Evolutionary conservation across 2,113 vertebrate genomes (phyloP).

Genomic region (Ardeotis arabs): DNA sequence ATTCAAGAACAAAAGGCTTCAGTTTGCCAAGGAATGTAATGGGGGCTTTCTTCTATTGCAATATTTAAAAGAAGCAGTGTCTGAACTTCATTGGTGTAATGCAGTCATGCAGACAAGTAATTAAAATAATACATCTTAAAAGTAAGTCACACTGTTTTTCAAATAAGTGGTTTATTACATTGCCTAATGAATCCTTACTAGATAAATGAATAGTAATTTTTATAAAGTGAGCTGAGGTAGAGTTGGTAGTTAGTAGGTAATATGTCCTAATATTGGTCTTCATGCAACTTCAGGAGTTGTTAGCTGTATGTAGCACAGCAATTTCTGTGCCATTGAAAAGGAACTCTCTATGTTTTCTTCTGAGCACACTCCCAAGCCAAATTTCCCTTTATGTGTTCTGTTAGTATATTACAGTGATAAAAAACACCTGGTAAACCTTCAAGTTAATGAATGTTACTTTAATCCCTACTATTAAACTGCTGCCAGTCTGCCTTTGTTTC

Average conservation of each 20-base stretch:
- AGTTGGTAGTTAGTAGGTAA: neutral
- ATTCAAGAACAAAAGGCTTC: slow-evolving; percentile 30
- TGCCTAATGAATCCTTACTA: neutral
- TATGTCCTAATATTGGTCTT: neutral
- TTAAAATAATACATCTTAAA: neutral
- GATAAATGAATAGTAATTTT: neutral
- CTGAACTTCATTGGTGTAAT: neutral
- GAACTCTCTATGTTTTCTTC: neutral
- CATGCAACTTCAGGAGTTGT: neutral
- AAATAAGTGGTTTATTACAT: slow-evolving; percentile 3
- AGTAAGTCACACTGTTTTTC: neutral
- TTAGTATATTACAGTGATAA: neutral
- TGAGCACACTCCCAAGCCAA: neutral
- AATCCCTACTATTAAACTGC: neutral
- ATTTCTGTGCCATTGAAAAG: neutral
- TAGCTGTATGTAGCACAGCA: neutral
- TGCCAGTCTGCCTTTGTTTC: neutral
- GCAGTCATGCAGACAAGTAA: neutral
- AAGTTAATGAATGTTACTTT: neutral
- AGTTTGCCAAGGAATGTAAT: neutral
- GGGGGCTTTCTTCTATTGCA: neutral
- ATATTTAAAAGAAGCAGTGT: neutral
- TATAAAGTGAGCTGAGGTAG: neutral
- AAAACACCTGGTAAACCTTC: neutral
- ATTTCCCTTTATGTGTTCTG: neutral